phyloP scores from a whole-genome alignment of 1,140 invertebrate genomes.

The Nylanderia fulva region DNA sequence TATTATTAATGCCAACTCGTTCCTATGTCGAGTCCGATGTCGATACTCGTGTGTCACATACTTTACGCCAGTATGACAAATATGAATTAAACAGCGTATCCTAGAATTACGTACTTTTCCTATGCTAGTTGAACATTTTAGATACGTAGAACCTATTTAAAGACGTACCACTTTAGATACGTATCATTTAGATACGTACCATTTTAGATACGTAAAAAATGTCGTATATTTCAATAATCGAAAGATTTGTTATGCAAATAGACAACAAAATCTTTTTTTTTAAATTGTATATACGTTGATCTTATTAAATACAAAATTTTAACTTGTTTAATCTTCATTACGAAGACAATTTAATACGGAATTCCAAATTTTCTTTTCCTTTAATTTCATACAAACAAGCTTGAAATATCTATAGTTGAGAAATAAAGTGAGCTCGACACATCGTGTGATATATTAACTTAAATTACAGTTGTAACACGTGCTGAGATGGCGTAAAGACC shows the following conservation, averaged over 20 bases:
- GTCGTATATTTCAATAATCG: not conserved
- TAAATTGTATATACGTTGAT: not conserved
- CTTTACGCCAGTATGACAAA: too few species aligned
- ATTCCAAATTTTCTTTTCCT: not conserved
- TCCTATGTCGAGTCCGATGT: too few species aligned
- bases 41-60: too few species aligned
- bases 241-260: not conserved
- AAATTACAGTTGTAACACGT: slow-evolving; percentile 13
- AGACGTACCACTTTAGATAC: too few species aligned
- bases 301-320: not conserved
- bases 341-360: not conserved
- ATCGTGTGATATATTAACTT: not conserved
- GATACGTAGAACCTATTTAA: too few species aligned
- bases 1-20: not conserved
- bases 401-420: not conserved
- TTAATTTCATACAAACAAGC: too few species aligned
- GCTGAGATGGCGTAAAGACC: not conserved
- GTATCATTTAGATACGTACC: too few species aligned
- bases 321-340: not conserved
- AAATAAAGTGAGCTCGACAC: not conserved
- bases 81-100: too few species aligned
- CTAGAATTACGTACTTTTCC: not conserved
- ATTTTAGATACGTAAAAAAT: too few species aligned
- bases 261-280: not conserved
- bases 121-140: not conserved